These are phyloP conservation scores for Harlomillsia oculata DNA, from an alignment of 1,140 invertebrate genomes.

Conservation along the genomic window DNA sequence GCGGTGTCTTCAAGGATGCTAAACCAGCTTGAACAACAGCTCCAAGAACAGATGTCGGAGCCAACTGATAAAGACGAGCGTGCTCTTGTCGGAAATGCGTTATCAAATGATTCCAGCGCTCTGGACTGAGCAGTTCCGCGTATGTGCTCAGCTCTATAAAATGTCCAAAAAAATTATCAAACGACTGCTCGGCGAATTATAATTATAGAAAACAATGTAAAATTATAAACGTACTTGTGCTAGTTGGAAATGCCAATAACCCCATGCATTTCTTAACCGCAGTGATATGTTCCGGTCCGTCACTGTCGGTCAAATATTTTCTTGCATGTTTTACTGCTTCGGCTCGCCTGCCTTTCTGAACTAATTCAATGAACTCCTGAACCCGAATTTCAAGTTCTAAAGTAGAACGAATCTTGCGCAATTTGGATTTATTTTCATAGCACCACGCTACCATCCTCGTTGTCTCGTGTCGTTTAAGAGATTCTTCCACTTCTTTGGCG, in stretches of 20 bases:
- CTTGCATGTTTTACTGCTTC: conserved; percentile 89
- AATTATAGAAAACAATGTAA: background rate
- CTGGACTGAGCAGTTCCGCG: conserved; percentile 56
- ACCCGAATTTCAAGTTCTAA: conserved; percentile 28
- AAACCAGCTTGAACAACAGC: conserved; percentile 84
- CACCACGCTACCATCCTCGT: conserved; percentile 86
- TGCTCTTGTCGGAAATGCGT: conserved; percentile 88
- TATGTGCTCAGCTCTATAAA: conserved; percentile 48
- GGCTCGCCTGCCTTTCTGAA: conserved; percentile 69
- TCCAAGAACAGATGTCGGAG: conserved; percentile 80
- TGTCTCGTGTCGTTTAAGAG: conserved; percentile 67
- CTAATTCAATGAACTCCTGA: conserved; percentile 82
- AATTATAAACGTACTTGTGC: conserved; percentile 51
- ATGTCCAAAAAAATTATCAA: background rate
- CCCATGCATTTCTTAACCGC: conserved; percentile 92
- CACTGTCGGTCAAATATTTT: conserved; percentile 78
- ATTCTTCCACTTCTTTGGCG: conserved; percentile 44
- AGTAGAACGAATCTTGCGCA: conserved; percentile 31
- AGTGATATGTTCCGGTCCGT: conserved; percentile 66
- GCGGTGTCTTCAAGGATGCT: conserved; percentile 87
- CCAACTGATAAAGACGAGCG: conserved; percentile 85
- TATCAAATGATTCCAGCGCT: conserved; percentile 71
- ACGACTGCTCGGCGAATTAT: background rate
- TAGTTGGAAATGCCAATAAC: conserved; percentile 76
- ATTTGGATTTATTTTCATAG: conserved; percentile 90